Percentiles rank a stretch among this genome's conserved stretches.
These are phyloP conservation scores for Drosophila kanekoi DNA, from an alignment of 2,888 invertebrate species.

Conservation along the genomic window DNA sequence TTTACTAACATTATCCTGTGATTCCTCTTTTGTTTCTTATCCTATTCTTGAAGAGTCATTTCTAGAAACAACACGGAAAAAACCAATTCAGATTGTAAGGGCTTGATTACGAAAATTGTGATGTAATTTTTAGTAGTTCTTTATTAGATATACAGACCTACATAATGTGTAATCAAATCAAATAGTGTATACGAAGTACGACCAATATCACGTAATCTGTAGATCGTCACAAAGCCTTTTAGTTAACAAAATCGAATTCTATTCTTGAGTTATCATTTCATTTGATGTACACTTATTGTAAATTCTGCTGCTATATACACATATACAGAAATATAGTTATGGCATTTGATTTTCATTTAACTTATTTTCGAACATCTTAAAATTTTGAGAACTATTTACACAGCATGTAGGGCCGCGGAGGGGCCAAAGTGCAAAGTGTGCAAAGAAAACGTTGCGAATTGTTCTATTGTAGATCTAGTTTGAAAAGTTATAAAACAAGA, in stretches of 20 bases:
- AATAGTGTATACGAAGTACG: slow-evolving; percentile 5
- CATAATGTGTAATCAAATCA: not conserved
- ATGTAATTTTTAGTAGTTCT: slow-evolving; percentile 28
- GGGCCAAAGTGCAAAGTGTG: not conserved
- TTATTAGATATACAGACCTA: slow-evolving; percentile 23
- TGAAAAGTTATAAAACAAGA: not conserved
- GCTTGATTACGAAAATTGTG: slow-evolving; percentile 27
- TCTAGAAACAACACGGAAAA: too few species aligned
- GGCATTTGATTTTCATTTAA: too few species aligned
- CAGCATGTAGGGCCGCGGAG: not conserved
- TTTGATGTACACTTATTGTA: slow-evolving; percentile 10
- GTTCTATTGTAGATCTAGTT: slow-evolving; percentile 9
- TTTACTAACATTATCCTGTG: not conserved
- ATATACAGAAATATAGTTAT: too few species aligned
- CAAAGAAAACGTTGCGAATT: not conserved
- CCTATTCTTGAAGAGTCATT: not conserved
- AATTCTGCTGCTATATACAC: not conserved
- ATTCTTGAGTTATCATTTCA: not conserved
- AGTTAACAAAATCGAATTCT: not conserved
- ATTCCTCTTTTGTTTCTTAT: not conserved
- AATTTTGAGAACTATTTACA: slow-evolving; percentile 10
- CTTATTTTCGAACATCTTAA: not conserved
- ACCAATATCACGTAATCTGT: slow-evolving; percentile 4
- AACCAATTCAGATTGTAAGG: too few species aligned
- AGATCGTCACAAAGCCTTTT: not conserved